Conservation (phyloP, 2,888 invertebrate species). For the Apodemia duryi region DNA sequence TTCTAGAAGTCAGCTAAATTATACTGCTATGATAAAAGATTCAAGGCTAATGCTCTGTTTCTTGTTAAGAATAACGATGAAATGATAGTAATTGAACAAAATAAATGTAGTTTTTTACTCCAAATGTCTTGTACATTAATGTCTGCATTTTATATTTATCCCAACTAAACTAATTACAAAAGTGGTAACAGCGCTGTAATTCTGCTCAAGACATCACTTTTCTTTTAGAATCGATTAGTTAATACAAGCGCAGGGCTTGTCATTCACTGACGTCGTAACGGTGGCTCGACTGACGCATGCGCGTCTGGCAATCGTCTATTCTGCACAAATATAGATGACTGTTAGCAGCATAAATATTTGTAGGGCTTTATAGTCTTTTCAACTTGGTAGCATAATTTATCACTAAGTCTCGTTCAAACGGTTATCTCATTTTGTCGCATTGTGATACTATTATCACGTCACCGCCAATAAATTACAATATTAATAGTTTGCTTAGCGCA, state of each 20-base stretch:
- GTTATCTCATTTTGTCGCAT: slow-evolving; percentile 74
- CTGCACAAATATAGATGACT: slow-evolving; percentile 67
- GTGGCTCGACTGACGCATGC: slow-evolving; percentile 68
- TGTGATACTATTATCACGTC: slow-evolving; percentile 61
- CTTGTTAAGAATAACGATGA: no score
- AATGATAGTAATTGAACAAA: neutral
- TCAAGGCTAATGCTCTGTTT: no score
- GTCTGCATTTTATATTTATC: neutral
- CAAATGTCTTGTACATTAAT: no score
- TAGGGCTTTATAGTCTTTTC: slow-evolving; percentile 58
- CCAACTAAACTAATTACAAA: slow-evolving; percentile 35
- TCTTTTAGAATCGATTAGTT: slow-evolving; percentile 72
- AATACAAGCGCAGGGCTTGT: slow-evolving; percentile 70
- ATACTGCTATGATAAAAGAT: no score
- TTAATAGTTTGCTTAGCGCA: slow-evolving; percentile 64
- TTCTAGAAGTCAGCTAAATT: no score
- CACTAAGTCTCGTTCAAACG: slow-evolving; percentile 53
- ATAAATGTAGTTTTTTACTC: slow-evolving; percentile 3
- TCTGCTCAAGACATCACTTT: slow-evolving; percentile 47
- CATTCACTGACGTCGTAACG: slow-evolving; percentile 72
- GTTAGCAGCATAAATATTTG: slow-evolving; percentile 59
- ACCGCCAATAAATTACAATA: slow-evolving; percentile 62
- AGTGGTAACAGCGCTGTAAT: slow-evolving; percentile 33
- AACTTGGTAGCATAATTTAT: slow-evolving; percentile 62
- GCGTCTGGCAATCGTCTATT: slow-evolving; percentile 74